These are phyloP conservation scores for Hydrotaea cyrtoneurina DNA, from an alignment of 2,888 invertebrate species.

Conservation along the genomic window DNA sequence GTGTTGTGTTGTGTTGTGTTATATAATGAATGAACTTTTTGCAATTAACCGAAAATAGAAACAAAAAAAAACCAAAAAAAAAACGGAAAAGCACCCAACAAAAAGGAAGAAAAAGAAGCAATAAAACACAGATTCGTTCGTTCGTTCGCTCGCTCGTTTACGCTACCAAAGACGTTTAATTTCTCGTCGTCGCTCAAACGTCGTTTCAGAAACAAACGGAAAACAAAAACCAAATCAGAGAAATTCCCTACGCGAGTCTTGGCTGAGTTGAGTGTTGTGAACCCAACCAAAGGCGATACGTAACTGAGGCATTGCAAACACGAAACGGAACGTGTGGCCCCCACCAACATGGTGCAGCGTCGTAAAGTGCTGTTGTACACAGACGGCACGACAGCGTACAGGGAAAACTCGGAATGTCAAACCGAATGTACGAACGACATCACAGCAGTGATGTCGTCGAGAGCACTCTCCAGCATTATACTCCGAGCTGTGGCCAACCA, in stretches of 20 bases:
- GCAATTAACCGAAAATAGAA: slow-evolving; percentile 13
- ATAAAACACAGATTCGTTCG: slow-evolving; percentile 9
- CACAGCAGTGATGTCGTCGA: slow-evolving; percentile 31
- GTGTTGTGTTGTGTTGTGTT: neutral
- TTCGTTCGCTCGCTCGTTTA: slow-evolving; percentile 20
- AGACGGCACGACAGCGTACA: neutral
- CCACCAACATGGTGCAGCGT: slow-evolving; percentile 58
- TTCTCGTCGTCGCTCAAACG: slow-evolving; percentile 8
- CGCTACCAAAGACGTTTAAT: slow-evolving; percentile 22
- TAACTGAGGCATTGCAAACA: slow-evolving; percentile 75
- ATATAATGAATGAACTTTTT: slow-evolving; percentile 19
- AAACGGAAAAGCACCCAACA: neutral
- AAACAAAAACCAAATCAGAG: slow-evolving; percentile 7
- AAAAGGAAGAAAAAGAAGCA: slow-evolving; percentile 11
- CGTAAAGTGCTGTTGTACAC: neutral
- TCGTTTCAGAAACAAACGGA: neutral
- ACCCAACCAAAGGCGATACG: slow-evolving; percentile 81
- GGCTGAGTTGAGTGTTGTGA: slow-evolving; percentile 74
- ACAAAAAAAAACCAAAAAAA: neutral
- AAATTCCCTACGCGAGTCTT: slow-evolving; percentile 16
- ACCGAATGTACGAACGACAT: slow-evolving; percentile 42
- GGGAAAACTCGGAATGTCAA: too few species aligned
- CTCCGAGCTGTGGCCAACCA: slow-evolving; percentile 51
- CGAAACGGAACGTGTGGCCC: slow-evolving; percentile 64
- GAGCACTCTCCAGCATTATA: neutral